phyloP scores from a whole-genome alignment of 2,113 vertebrate genomes.

The Pseudolaguvia tuberculata region DNA sequence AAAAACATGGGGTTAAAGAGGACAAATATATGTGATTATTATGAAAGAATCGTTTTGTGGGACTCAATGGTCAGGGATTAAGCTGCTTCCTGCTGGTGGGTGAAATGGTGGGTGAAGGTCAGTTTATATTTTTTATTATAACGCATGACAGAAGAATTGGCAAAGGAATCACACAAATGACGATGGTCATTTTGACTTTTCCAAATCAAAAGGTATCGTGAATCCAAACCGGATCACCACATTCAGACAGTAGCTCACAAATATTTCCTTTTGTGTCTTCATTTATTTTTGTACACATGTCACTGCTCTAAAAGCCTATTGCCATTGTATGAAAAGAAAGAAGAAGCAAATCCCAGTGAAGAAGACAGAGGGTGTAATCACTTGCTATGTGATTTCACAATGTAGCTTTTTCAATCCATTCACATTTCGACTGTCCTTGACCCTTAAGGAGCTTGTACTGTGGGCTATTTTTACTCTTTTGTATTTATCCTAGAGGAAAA shows the following conservation, averaged over 20 bases:
- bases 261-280: slow-evolving; percentile 59
- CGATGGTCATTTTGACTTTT: not conserved
- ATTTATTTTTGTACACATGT: slow-evolving; percentile 65
- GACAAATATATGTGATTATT: slow-evolving; percentile 29
- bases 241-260: slow-evolving; percentile 40
- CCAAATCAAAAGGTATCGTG: slow-evolving; percentile 24
- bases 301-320: slow-evolving; percentile 59
- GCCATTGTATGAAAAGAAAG: slow-evolving; percentile 49
- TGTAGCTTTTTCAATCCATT: slow-evolving; percentile 71
- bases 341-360: slow-evolving; percentile 61
- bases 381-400: slow-evolving; percentile 75
- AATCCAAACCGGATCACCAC: slow-evolving; percentile 47
- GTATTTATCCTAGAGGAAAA: slow-evolving; percentile 60
- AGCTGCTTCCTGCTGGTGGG: not conserved
- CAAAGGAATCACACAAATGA: not conserved
- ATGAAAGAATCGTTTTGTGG: slow-evolving; percentile 23
- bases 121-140: slow-evolving; percentile 25
- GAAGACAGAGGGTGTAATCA: slow-evolving; percentile 79
- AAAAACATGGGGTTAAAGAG: not conserved
- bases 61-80: slow-evolving; percentile 6
- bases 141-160: slow-evolving; percentile 4
- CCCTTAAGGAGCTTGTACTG: slow-evolving; percentile 80
- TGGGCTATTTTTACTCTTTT: slow-evolving; percentile 70
- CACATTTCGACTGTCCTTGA: slow-evolving; percentile 73
- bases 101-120: slow-evolving; percentile 25